Percentiles rank a stretch among this genome's conserved stretches.
Conservation (phyloP, 2,113 vertebrate species). For the Lucifuga dentata region DNA sequence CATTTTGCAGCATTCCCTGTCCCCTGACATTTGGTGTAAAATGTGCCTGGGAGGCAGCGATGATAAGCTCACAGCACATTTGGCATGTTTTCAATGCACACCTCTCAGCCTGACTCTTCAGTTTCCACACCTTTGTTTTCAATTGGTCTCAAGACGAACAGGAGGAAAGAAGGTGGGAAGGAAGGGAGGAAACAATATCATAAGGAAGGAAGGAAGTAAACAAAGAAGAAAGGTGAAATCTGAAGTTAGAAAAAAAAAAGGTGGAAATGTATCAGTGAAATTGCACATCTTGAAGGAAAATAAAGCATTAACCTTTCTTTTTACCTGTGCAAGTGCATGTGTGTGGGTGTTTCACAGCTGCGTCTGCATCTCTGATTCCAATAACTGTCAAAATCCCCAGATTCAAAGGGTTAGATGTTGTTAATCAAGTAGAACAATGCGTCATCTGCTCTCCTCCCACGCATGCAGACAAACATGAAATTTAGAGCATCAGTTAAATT, state of each 20-base stretch:
- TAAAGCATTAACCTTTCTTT: conserved; percentile 23
- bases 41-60: conserved; percentile 5
- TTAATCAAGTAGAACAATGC: conserved; percentile 19
- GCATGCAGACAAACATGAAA: conserved; percentile 12
- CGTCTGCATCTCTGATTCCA: not conserved
- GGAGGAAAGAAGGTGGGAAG: no score
- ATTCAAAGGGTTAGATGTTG: conserved; percentile 42
- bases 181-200: not conserved
- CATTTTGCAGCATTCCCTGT: not conserved
- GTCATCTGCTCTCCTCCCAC: conserved; percentile 4
- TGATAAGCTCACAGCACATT: conserved; percentile 14
- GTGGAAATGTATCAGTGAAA: conserved; percentile 7
- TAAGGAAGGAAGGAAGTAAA: not conserved
- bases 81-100: conserved; percentile 21
- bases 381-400: conserved; percentile 27
- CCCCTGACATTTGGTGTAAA: not conserved
- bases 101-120: conserved; percentile 10
- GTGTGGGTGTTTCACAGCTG: conserved; percentile 6
- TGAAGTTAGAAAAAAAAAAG: conserved; percentile 17
- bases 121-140: conserved; percentile 40
- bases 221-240: not conserved
- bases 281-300: conserved; percentile 5
- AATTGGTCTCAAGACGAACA: not conserved
- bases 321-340: conserved; percentile 7
- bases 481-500: not conserved